These are phyloP conservation scores for Channa striata DNA, from an alignment of 2,797 vertebrate species.

Conservation along the genomic window DNA sequence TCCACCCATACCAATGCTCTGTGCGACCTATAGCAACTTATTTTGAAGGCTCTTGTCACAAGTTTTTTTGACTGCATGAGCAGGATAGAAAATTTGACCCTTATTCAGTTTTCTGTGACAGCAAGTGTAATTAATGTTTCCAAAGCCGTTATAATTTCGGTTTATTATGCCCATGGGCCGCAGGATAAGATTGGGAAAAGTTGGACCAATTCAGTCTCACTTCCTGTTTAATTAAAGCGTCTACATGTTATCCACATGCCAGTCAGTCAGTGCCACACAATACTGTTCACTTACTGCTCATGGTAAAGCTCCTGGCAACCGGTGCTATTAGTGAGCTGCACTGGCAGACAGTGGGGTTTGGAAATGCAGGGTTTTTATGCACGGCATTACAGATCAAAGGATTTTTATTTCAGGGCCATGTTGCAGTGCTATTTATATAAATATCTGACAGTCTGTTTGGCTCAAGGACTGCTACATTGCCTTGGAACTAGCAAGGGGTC, in stretches of 20 bases:
- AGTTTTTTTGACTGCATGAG: constrained; percentile 41
- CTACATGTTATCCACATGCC: background rate
- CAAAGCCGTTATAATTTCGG: constrained; percentile 35
- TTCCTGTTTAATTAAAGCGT: background rate
- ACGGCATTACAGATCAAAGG: constrained; percentile 19
- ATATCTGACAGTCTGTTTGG: constrained; percentile 39
- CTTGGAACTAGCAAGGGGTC: constrained; percentile 1
- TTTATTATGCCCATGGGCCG: constrained; percentile 24
- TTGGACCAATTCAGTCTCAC: no score
- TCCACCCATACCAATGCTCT: constrained; percentile 31
- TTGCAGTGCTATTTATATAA: constrained; percentile 40
- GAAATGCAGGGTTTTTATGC: constrained; percentile 27
- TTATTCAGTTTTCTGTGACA: constrained; percentile 12
- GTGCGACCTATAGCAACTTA: constrained; percentile 46
- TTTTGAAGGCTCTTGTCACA: constrained; percentile 29
- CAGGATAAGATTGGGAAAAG: background rate
- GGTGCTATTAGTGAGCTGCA: constrained; percentile 3
- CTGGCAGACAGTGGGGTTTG: constrained; percentile 27
- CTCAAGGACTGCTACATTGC: constrained; percentile 14
- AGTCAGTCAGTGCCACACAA: constrained; percentile 7
- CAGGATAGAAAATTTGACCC: constrained; percentile 37
- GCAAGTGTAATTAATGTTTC: constrained; percentile 42
- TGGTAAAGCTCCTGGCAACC: constrained; percentile 15
- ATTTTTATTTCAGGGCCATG: constrained; percentile 33
- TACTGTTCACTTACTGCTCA: background rate